Conservation (phyloP, 2,888 invertebrate species). For the Stenchaetothrips biformis region DNA sequence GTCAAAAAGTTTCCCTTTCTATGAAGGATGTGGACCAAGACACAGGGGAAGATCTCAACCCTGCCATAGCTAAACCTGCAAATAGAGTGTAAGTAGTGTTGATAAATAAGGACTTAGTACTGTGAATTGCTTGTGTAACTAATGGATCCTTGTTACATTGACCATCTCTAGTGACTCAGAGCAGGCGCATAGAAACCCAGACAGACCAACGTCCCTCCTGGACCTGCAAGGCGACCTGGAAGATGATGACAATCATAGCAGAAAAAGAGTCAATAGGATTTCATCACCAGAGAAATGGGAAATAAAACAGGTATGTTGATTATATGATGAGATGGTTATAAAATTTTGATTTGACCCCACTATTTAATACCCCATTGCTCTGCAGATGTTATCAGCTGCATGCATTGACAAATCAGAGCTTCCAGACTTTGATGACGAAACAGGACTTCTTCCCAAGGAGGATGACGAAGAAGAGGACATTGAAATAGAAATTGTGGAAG, state of each 20-base stretch:
- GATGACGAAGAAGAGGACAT: constrained; percentile 95
- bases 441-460: constrained; percentile 83
- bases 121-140: constrained; percentile 26
- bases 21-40: constrained; percentile 98
- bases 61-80: constrained; percentile 62
- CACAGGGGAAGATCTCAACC: constrained; percentile 91
- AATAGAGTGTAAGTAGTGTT: constrained; percentile 47
- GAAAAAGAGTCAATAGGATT: constrained; percentile 82
- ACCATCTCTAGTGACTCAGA: constrained; percentile 46
- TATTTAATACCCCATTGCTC: neutral
- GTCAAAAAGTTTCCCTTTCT: constrained; percentile 89
- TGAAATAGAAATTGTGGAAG: constrained; percentile 97
- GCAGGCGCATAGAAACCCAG: constrained; percentile 83
- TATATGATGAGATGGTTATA: neutral
- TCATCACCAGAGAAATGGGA: constrained; percentile 98
- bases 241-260: constrained; percentile 68
- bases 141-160: constrained; percentile 22
- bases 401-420: constrained; percentile 88
- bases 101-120: neutral
- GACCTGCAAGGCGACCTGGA: constrained; percentile 55
- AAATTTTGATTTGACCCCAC: neutral
- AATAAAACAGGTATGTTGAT: constrained; percentile 69
- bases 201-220: constrained; percentile 66
- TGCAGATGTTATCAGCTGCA: constrained; percentile 82
- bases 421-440: constrained; percentile 97